Base-by-base conservation (phyloP, 2,113 vertebrate genomes). In the Chitala chitala region DNA sequence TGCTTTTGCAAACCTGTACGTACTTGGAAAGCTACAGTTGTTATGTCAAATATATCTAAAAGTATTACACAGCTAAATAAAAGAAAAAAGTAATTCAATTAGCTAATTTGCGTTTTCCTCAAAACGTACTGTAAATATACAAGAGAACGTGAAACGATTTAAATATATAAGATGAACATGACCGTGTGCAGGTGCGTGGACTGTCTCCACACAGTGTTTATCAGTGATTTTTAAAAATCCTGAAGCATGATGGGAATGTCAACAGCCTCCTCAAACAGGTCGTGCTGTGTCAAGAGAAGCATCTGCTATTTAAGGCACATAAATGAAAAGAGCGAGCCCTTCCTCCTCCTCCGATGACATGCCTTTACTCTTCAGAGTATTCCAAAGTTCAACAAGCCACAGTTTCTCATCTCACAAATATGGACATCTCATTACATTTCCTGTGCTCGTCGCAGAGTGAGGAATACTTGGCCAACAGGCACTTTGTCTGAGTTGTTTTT, bases 391-490 rank as follows among this genome's bases (percentile, higher is more conserved):
- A 87, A 81, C 75, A 88, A 84, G 86, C 86, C 84, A 80, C 74
- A 74, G 78, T 84, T 90, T 87, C 86, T 88, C 86, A 87, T 87
- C 82, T 84, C 82, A 82, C 75, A 87, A 84, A 87, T 80, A 83
- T 82, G 72, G 79, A 86, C 80, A 79, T 79, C 78, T 80, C 22
- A 56, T 78, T 85, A 83, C 76, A 83, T 88, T 89, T 90, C 55
- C 71, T 44, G 38, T 61, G 51, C 10, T 44, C 36, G 22, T 44
- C 40, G 12, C 42, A 54, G 54, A 53, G 33, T 44, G 13, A 54
- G 29, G 8, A 33, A 20, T 56, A 44, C 22, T 42, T 22, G 17
- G 51, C 33, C 33, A 48, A 24, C 71, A 44, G 38, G 55, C 38
- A 38, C n/a, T 72, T 59, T 46, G 46, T n/a, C 38, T 31, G n/a